A percentile compares a stretch with the other conserved stretches of the same genome.
Evolutionary conservation across 2,797 vertebrate genomes (phyloP).

Genomic region (Myripristis jacobus): DNA sequence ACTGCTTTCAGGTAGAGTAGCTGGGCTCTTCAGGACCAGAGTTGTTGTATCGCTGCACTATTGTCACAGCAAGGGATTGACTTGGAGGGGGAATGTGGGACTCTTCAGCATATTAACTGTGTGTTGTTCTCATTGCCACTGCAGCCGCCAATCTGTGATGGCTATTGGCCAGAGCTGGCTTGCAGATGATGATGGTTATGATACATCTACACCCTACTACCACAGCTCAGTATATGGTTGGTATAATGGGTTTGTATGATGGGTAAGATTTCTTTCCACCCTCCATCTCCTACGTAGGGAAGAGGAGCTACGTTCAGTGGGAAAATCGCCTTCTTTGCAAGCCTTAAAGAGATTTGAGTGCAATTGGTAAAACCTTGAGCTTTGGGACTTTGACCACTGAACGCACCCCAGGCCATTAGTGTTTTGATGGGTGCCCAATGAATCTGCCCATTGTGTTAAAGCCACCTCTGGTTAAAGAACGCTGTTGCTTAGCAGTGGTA

Average conservation of each 20-base stretch:
- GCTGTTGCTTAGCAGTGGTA: not conserved
- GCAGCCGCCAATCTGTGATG: conserved; percentile 99
- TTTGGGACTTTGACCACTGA: conserved; percentile 78
- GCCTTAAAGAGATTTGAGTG: conserved; percentile 33
- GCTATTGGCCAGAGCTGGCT: conserved; percentile 98
- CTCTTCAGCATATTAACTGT: conserved; percentile 93
- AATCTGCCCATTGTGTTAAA: conserved; percentile 82
- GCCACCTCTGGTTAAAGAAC: conserved; percentile 64
- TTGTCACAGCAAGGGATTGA: conserved; percentile 79
- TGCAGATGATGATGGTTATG: conserved; percentile 99
- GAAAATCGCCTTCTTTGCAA: conserved; percentile 65
- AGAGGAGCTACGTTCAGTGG: conserved; percentile 80
- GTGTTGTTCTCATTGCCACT: conserved; percentile 99
- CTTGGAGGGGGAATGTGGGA: conserved; percentile 75
- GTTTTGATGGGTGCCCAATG: conserved; percentile 70
- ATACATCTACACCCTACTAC: conserved; percentile 97
- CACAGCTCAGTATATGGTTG: conserved; percentile 99
- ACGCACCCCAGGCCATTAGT: conserved; percentile 78
- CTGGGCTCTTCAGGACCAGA: conserved; percentile 79
- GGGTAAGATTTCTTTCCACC: conserved; percentile 98
- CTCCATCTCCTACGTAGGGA: conserved; percentile 86
- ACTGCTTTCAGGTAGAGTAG: conserved; percentile 10
- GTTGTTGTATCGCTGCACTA: conserved; percentile 74
- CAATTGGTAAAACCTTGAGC: conserved; percentile 25
- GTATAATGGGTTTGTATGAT: conserved; percentile 99